A percentile compares a stretch with the other conserved stretches of the same genome.
Evolutionary conservation across 2,888 invertebrate species (phyloP).

Genomic region (Cryptophagus acutangulus): DNA sequence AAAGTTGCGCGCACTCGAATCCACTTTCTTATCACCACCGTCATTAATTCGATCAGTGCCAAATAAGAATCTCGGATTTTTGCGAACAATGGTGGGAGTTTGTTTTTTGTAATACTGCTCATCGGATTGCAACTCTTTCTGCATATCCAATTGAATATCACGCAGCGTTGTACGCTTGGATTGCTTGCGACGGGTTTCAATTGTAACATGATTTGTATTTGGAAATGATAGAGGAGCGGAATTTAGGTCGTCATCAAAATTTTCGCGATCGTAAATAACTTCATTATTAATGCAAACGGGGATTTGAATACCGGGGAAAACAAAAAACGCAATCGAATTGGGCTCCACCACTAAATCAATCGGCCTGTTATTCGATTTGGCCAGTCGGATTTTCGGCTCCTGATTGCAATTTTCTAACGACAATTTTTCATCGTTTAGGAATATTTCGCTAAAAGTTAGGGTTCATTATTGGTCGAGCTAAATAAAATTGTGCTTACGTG

Average conservation of each 20-base stretch:
- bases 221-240: too few species aligned
- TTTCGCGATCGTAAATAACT: slow-evolving; percentile 35
- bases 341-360: slow-evolving; percentile 59
- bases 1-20: neutral
- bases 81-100: neutral
- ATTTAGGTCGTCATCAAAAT: slow-evolving; percentile 43
- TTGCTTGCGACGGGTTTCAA: slow-evolving; percentile 45
- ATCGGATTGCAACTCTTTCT: slow-evolving; percentile 37
- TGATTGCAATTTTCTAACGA: slow-evolving; percentile 53
- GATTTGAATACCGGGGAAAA: slow-evolving; percentile 61
- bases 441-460: slow-evolving; percentile 51
- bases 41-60: too few species aligned
- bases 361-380: slow-evolving; percentile 49
- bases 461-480: too few species aligned
- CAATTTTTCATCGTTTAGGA: slow-evolving; percentile 61
- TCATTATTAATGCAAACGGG: slow-evolving; percentile 51
- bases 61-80: too few species aligned
- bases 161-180: slow-evolving; percentile 8
- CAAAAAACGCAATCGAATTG: slow-evolving; percentile 70
- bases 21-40: neutral
- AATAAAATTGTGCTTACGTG: slow-evolving; percentile 41
- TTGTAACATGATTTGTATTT: too few species aligned
- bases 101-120: slow-evolving; percentile 33
- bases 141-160: slow-evolving; percentile 26
- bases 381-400: slow-evolving; percentile 50